A percentile compares a stretch with the other conserved stretches of the same genome.
Evolutionary conservation across 2,888 invertebrate species (phyloP).

Genomic region (Drosophila pseudotalamancana): DNA sequence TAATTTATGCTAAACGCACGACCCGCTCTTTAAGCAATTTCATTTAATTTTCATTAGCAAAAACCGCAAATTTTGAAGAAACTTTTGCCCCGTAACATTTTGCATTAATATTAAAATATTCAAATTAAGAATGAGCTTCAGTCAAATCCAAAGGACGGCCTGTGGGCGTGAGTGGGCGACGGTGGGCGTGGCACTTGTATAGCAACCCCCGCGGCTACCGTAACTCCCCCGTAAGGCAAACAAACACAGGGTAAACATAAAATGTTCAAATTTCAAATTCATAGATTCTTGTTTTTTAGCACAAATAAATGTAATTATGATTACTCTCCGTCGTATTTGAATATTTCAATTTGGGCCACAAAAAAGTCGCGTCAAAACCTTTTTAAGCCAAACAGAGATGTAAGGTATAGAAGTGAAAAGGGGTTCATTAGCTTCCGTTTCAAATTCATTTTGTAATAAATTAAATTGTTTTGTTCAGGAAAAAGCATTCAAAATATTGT

Average conservation of each 20-base stretch:
- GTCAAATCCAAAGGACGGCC: slow-evolving; percentile 25
- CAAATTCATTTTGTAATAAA: no score
- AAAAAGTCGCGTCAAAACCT: slow-evolving; percentile 4
- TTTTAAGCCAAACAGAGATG: slow-evolving; percentile 28
- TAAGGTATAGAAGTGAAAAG: no score
- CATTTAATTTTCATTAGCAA: slow-evolving; percentile 75
- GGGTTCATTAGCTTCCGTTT: no score
- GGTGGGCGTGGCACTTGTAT: not conserved
- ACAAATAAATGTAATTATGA: slow-evolving; percentile 56
- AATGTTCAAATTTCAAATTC: slow-evolving; percentile 62
- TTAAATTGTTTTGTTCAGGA: no score
- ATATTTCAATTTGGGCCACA: slow-evolving; percentile 48
- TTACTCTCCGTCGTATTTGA: slow-evolving; percentile 41
- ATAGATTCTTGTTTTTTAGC: slow-evolving; percentile 49
- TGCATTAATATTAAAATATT: slow-evolving; percentile 78
- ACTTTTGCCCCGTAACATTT: slow-evolving; percentile 61
- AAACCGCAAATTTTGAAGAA: slow-evolving; percentile 57
- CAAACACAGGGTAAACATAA: not conserved
- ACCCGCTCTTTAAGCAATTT: slow-evolving; percentile 70
- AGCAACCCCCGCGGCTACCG: not conserved
- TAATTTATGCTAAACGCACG: slow-evolving; percentile 65
- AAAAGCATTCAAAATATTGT: no score
- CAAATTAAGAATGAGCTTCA: slow-evolving; percentile 60
- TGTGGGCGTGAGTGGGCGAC: no score
- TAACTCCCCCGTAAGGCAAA: not conserved